Evolutionary conservation across 92 coral and sea anemone species (phyloP), one percentile per base, ranked within the genome.

Genomic region (Epizoanthus illoricatus): DNA sequence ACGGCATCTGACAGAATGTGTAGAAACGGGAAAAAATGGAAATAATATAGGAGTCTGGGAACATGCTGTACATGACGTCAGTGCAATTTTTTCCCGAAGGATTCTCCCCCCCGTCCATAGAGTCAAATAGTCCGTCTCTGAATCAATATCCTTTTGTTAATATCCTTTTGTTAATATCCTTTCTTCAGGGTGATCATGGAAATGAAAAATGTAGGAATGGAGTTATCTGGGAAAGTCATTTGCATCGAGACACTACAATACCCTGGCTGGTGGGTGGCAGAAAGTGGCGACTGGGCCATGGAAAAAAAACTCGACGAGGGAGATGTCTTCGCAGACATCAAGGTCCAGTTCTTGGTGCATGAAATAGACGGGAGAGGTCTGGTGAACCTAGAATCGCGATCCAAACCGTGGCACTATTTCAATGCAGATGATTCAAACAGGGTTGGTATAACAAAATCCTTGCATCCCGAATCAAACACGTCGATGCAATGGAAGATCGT

Each of bases 191-290:
- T 1, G 52, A 2, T 17, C 73, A 69, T 42, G 73, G 52, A 36
- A 4, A 7, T 36, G 15, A 4, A 69, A 39, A 41, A 69, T 54
- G 17, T 69, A 42, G 41, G 17, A 36, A 36, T 52, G 4, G 18
- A 69, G 16, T 23, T 69, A 13, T 69, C 24, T 42, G 73, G 73
- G 12, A 69, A 69, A 42, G 21, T 42, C 13, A 21, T 69, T 16
- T 7, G 43, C 21, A 69, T 69, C 52, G 73, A 69, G 52, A 36
- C 73, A 23, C 13, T 69, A 7, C 73, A 54, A 7, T 69, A 69
- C 54, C 15, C 73, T 16, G 73, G 73, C 13, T n/a, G 73, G 36
- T 69, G 73, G 73, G 73, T 69, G 54, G 11, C 54, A 36, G 36
- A 69, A 69, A 13, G 6, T 15, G 55, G 55, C 17, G 73, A 4